phyloP scores from a whole-genome alignment of 2,113 vertebrate genomes.

The Danionella cerebrum region DNA sequence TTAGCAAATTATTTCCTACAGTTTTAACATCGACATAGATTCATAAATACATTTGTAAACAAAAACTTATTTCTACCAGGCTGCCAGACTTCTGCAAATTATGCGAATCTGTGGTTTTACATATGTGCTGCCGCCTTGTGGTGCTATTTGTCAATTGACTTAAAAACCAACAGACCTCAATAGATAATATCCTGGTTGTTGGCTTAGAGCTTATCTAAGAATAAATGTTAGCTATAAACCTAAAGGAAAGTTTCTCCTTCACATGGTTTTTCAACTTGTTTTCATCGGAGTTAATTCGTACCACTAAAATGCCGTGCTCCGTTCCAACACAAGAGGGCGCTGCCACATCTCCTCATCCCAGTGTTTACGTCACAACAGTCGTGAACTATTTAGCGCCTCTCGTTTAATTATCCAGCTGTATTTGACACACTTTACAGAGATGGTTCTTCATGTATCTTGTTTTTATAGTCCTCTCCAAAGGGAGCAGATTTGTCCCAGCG shows the following conservation, averaged over 20 bases:
- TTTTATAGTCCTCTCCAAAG: slow-evolving; percentile 41
- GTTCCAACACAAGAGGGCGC: slow-evolving; percentile 21
- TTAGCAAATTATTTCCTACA: not conserved
- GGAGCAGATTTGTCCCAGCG: slow-evolving; percentile 42
- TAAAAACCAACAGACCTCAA: not conserved
- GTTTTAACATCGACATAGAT: too few relatives aligned
- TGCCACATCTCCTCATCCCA: not conserved
- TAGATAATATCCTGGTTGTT: not conserved
- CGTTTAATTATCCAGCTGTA: too few relatives aligned
- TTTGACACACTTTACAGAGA: not conserved
- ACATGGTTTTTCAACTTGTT: not conserved
- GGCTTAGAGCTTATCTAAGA: not conserved
- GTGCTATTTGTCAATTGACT: not conserved
- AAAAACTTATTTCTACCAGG: not conserved
- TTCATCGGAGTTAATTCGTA: not conserved
- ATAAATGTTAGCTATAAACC: not conserved
- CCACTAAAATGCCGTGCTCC: too few relatives aligned
- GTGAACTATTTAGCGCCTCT: too few relatives aligned
- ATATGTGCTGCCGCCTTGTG: slow-evolving; percentile 35
- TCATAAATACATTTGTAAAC: not conserved
- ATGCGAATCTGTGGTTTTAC: not conserved
- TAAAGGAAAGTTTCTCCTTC: not conserved
- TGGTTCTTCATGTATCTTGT: slow-evolving; percentile 9
- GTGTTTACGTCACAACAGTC: too few relatives aligned
- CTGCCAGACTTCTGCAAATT: not conserved